Evolutionary conservation across 2,113 vertebrate genomes (phyloP).

Genomic region (Gymnocephalus cernua): DNA sequence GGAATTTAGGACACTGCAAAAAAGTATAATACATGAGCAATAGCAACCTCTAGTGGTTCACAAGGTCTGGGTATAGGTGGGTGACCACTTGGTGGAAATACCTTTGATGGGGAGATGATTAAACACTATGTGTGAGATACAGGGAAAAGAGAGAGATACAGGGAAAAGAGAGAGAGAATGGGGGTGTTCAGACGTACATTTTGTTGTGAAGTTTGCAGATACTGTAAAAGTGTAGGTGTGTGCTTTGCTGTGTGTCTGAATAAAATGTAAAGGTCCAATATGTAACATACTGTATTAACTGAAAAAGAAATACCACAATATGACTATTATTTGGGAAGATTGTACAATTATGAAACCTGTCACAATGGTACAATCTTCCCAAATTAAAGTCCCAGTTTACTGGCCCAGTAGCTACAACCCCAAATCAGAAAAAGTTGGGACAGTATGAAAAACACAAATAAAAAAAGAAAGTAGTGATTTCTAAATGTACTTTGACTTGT

Average conservation of each 20-base stretch:
- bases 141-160: slow-evolving; percentile 7
- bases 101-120: slow-evolving; percentile 1
- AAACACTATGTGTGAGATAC: not conserved
- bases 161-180: slow-evolving; percentile 15
- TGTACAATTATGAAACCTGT: too few relatives aligned
- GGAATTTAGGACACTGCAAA: slow-evolving; percentile 26
- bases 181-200: slow-evolving; percentile 46
- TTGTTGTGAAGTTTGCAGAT: slow-evolving; percentile 41
- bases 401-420: too few relatives aligned
- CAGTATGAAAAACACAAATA: too few relatives aligned
- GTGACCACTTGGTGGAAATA: slow-evolving; percentile 12
- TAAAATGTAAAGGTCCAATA: slow-evolving; percentile 4
- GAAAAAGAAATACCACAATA: too few relatives aligned
- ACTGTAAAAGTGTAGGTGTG: slow-evolving; percentile 48
- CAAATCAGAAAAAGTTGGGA: too few relatives aligned
- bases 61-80: slow-evolving; percentile 20
- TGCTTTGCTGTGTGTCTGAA: slow-evolving; percentile 24
- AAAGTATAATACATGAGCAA: slow-evolving; percentile 28
- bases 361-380: too few relatives aligned
- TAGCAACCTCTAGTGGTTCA: slow-evolving; percentile 65
- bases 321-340: too few relatives aligned
- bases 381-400: too few relatives aligned
- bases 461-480: too few relatives aligned
- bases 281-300: too few relatives aligned
- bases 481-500: too few relatives aligned